A percentile compares a stretch with the other conserved stretches of the same genome.
These are phyloP conservation scores for Platalea minor DNA, from an alignment of 2,797 vertebrate species.

Conservation along the genomic window DNA sequence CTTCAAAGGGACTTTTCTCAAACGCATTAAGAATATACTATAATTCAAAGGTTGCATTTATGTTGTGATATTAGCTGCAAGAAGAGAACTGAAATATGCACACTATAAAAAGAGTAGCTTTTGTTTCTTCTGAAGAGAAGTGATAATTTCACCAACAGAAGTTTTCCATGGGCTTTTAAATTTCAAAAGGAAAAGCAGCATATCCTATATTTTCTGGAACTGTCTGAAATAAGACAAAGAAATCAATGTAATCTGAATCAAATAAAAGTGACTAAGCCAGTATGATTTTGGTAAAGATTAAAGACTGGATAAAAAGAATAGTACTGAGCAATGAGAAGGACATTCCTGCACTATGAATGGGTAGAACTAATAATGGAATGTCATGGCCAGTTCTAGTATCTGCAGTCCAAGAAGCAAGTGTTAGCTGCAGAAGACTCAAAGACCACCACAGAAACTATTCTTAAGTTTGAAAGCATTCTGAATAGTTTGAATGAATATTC, in stretches of 20 bases:
- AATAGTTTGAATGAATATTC: neutral
- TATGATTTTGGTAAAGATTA: neutral
- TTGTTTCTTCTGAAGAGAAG: slow-evolving; percentile 6
- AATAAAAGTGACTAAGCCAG: neutral
- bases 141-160: neutral
- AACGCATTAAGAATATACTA: neutral
- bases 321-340: neutral
- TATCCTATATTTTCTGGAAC: neutral
- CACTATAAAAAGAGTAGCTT: neutral
- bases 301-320: neutral
- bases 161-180: neutral
- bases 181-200: neutral
- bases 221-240: neutral
- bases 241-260: neutral
- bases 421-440: neutral
- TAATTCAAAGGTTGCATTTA: slow-evolving; percentile 7
- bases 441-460: neutral
- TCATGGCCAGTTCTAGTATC: neutral
- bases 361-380: neutral
- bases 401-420: neutral
- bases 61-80: neutral
- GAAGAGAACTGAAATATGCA: neutral
- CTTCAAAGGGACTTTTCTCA: slow-evolving; percentile 26
- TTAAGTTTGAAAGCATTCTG: neutral
- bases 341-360: neutral